Percentiles rank a stretch among this genome's conserved stretches.
These are phyloP conservation scores for Calosoma granatense DNA, from an alignment of 1,140 invertebrate species.

Conservation along the genomic window DNA sequence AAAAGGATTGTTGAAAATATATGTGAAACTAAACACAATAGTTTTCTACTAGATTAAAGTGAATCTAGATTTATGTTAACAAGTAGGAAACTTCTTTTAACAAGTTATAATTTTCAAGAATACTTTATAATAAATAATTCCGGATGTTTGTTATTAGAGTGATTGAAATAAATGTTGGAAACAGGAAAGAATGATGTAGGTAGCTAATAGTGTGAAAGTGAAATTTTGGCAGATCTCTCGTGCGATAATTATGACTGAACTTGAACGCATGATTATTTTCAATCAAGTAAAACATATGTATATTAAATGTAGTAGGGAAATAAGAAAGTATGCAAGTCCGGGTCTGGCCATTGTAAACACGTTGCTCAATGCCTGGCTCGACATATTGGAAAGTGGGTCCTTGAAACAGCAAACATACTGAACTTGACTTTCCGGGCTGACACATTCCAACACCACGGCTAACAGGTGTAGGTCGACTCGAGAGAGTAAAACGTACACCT, in stretches of 20 bases:
- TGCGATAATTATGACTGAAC: background rate
- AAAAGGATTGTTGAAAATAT: no score
- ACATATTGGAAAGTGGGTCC: constrained; percentile 4
- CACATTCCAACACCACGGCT: background rate
- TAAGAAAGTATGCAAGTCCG: background rate
- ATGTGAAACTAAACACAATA: no score
- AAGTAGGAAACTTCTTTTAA: no score
- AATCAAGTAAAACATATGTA: background rate
- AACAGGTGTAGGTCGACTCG: background rate
- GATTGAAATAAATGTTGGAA: background rate
- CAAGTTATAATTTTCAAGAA: no score
- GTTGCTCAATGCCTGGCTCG: background rate
- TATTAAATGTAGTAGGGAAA: background rate
- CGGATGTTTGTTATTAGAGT: background rate
- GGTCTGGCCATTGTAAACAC: background rate
- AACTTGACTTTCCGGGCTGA: background rate
- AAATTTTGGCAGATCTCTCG: background rate
- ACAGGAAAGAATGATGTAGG: background rate
- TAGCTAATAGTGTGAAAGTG: background rate
- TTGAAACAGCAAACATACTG: background rate
- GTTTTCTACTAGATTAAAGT: background rate
- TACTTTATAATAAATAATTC: background rate
- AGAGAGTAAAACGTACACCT: background rate
- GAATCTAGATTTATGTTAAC: no score
- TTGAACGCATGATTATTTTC: background rate